Evolutionary conservation across 2,797 vertebrate species (phyloP), one percentile per base, ranked within the genome.

Genomic region (Acanthopagrus latus): DNA sequence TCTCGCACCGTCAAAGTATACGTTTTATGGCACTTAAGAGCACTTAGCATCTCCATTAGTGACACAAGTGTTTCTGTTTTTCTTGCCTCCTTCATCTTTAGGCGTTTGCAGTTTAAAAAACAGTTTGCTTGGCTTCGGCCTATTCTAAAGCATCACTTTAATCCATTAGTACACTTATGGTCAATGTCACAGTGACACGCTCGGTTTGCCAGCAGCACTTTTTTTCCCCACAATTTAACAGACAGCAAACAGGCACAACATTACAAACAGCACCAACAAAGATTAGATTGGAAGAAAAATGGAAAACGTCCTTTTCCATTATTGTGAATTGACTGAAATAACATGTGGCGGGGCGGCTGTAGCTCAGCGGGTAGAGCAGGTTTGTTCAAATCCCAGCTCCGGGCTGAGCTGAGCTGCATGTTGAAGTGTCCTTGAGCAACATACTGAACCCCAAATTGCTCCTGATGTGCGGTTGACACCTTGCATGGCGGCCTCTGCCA

Each of bases 131-230:
- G 1, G 25, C n/a, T 69, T 56, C 41, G 38, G 59, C 66, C 50
- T 57, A 52, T 68, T 80, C 73, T 18, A 76, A 79, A 71, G 4
- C 71, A 65, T 52, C 72, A 65, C 64, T 83, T 86, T 57, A 78
- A 82, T 87, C 74, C 67, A 79, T 90, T 89, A 76, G 69, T 62
- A 25, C 70, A 66, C 33, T 85, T 76, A 70, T 38, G 63, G 47
- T 81, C 68, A 80, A 57, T 81, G 84, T 82, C 77, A 82, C 41
- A 54, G 59, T 68, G 71, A 84, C 58, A 72, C 71, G 23, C 46
- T 54, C 52, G 17, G 59, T 55, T 56, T 25, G 65, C 62, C 44
- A 78, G 55, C n/a, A 46, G 50, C 23, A 16, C 8, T n/a, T 63
- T 29, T 63, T 29, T 76, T 75, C 57, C 57, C 54, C 52, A 64